phyloP scores from a whole-genome alignment of 2,797 vertebrate genomes.

The Macropodus opercularis region DNA sequence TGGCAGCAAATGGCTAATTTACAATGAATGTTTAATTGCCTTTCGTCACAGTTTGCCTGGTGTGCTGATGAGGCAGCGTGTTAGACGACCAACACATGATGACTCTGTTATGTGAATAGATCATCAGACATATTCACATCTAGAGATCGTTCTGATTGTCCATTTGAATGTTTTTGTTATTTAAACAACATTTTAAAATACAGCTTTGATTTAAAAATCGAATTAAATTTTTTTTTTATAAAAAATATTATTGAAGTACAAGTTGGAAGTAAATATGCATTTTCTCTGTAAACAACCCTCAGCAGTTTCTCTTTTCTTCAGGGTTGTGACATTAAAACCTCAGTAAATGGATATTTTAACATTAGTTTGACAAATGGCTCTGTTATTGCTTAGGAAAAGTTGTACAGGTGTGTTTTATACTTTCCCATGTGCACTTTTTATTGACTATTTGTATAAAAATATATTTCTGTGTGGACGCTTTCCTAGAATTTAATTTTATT shows the following conservation, averaged over 20 bases:
- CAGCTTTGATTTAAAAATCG: not conserved
- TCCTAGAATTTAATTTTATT: no score
- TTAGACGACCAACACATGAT: not conserved
- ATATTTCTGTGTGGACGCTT: no score
- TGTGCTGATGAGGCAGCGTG: not conserved
- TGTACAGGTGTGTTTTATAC: not conserved
- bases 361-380: not conserved
- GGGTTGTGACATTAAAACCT: not conserved
- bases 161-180: not conserved
- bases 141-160: slow-evolving; percentile 8
- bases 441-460: no score
- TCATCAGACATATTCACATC: not conserved
- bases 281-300: not conserved
- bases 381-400: no score
- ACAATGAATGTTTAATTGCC: slow-evolving; percentile 4
- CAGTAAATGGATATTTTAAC: not conserved
- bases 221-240: not conserved
- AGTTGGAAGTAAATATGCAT: not conserved
- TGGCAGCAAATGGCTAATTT: slow-evolving; percentile 73
- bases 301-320: not conserved
- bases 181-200: slow-evolving; percentile 14
- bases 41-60: not conserved
- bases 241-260: not conserved
- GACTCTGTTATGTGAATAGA: not conserved
- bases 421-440: slow-evolving; percentile 7